These are phyloP conservation scores for Copidosoma floridanum DNA, from an alignment of 1,140 invertebrate species.

Conservation along the genomic window DNA sequence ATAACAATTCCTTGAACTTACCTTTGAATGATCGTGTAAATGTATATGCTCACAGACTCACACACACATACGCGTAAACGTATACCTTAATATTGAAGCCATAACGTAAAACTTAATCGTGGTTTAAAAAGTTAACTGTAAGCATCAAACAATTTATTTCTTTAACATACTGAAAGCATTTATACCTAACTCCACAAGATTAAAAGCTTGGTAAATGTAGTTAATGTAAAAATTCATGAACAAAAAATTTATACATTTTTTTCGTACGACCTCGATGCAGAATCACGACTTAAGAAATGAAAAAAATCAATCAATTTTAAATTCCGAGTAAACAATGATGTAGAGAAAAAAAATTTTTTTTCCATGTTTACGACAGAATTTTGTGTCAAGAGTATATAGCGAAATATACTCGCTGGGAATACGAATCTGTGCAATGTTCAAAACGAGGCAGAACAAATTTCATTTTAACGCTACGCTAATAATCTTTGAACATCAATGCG, in stretches of 20 bases:
- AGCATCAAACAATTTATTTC: too few relatives aligned
- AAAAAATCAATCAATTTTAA: too few relatives aligned
- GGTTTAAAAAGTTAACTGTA: too few relatives aligned
- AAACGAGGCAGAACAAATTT: neutral
- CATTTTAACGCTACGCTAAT: constrained; percentile 24
- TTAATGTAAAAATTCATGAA: constrained; percentile 5
- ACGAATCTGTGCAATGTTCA: constrained; percentile 25
- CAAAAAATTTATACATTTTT: too few relatives aligned
- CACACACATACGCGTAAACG: too few relatives aligned
- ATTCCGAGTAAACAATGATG: too few relatives aligned
- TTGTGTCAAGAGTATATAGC: neutral
- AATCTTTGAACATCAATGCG: constrained; percentile 19
- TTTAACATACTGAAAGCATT: constrained; percentile 11
- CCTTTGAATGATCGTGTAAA: too few relatives aligned
- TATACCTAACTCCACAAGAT: constrained; percentile 1
- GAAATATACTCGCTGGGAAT: constrained; percentile 22
- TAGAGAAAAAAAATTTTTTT: too few relatives aligned
- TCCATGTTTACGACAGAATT: constrained; percentile 17
- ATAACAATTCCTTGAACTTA: too few relatives aligned
- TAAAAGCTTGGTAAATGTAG: constrained; percentile 2
- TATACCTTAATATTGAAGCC: too few relatives aligned
- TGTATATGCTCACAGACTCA: too few relatives aligned
- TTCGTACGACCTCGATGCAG: neutral
- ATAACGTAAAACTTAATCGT: too few relatives aligned
- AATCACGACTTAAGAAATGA: constrained; percentile 8